phyloP scores from a whole-genome alignment of 2,888 invertebrate species.

The Oscheius myriophilus region DNA sequence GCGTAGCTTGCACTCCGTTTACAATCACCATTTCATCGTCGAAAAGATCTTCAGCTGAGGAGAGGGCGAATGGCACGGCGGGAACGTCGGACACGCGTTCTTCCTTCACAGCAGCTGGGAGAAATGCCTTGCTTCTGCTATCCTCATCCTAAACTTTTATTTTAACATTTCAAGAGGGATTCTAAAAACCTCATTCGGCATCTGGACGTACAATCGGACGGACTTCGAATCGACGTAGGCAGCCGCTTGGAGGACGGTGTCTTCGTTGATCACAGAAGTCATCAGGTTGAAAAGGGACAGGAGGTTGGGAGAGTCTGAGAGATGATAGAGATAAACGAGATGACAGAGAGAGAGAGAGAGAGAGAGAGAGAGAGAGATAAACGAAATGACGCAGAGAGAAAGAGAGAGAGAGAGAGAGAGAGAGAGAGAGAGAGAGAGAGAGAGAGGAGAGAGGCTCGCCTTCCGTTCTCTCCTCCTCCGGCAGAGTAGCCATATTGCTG shows the following conservation, averaged over 20 bases:
- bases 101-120: too few species aligned
- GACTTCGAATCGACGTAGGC: neutral
- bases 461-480: constrained; percentile 2
- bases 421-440: constrained; percentile 11
- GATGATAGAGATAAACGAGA: neutral
- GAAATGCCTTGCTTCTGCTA: too few species aligned
- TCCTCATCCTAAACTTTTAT: too few species aligned
- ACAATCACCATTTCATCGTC: too few species aligned
- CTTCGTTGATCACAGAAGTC: constrained; percentile 12
- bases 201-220: neutral
- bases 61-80: too few species aligned
- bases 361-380: neutral
- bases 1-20: too few species aligned
- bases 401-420: constrained; percentile 21
- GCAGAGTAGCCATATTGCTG: neutral
- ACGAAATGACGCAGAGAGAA: constrained; percentile 2
- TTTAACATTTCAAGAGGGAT: too few species aligned
- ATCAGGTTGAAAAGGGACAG: constrained; percentile 9
- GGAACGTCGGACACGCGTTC: too few species aligned
- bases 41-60: too few species aligned
- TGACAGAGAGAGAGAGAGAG: neutral
- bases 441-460: neutral
- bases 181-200: neutral
- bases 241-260: constrained; percentile 8
- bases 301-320: constrained; percentile 8